phyloP scores from a whole-genome alignment of 2,888 invertebrate species.

The Athalia rosae region DNA sequence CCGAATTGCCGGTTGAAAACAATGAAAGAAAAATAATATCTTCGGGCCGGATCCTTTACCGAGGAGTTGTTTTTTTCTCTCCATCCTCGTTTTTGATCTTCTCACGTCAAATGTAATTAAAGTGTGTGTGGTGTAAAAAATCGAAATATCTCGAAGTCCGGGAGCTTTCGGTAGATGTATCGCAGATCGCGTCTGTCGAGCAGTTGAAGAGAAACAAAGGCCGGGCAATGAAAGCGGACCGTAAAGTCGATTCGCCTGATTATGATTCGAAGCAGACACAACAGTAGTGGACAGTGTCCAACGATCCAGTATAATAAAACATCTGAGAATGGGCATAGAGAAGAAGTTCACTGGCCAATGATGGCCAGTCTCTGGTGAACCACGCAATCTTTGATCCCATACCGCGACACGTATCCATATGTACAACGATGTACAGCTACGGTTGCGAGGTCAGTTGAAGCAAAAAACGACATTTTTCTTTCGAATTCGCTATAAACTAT shows the following conservation, averaged over 20 bases:
- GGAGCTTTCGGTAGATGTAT: not conserved
- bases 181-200: not conserved
- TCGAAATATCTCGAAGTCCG: not conserved
- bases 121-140: not conserved
- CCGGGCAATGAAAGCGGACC: conserved; percentile 6
- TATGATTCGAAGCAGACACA: conserved; percentile 65
- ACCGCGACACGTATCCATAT: conserved; percentile 52
- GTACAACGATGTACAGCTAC: conserved; percentile 10
- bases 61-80: not conserved
- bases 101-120: too few species aligned
- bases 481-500: not conserved
- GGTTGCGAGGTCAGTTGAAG: conserved; percentile 51
- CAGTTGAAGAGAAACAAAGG: conserved; percentile 33
- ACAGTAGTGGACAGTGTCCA: conserved; percentile 47
- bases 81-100: not conserved
- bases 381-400: conserved; percentile 58
- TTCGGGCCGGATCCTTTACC: not conserved
- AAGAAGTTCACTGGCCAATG: conserved; percentile 62
- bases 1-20: too few species aligned
- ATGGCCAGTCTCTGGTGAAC: conserved; percentile 55
- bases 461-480: conserved; percentile 57
- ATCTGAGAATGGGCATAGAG: conserved; percentile 66
- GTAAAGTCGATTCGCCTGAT: conserved; percentile 53
- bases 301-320: conserved; percentile 65
- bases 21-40: too few species aligned